phyloP scores from a whole-genome alignment of 1,140 invertebrate species.

The Rhagoletis zephyria region DNA sequence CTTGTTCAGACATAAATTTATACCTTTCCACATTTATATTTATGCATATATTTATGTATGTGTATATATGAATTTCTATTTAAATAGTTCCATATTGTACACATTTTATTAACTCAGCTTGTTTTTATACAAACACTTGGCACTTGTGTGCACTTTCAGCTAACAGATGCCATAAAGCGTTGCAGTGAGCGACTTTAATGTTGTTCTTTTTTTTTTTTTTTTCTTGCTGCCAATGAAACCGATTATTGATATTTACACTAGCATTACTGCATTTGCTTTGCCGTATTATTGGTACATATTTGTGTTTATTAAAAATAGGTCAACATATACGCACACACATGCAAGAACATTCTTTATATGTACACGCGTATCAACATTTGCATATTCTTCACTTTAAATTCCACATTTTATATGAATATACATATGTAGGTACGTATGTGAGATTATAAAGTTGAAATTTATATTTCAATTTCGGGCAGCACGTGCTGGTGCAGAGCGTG shows the following conservation, averaged over 20 bases:
- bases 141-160: not conserved
- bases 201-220: not conserved
- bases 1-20: not conserved
- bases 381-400: not conserved
- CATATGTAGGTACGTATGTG: not conserved
- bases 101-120: not conserved
- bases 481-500: not conserved
- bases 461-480: slow-evolving; percentile 20
- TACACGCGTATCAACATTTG: not conserved
- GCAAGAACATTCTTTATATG: not conserved
- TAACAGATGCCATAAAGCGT: not conserved
- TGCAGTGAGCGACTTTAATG: not conserved
- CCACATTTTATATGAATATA: not conserved
- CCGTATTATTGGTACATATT: too few species aligned
- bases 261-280: too few species aligned
- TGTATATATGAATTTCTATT: not conserved
- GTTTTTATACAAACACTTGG: not conserved
- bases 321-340: too few species aligned
- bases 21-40: not conserved
- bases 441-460: slow-evolving; percentile 14
- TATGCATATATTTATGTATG: not conserved
- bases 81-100: not conserved
- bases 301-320: too few species aligned
- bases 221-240: not conserved
- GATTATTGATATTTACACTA: too few species aligned